phyloP scores from a whole-genome alignment of 2,888 invertebrate genomes.

The Brachyptera putata region DNA sequence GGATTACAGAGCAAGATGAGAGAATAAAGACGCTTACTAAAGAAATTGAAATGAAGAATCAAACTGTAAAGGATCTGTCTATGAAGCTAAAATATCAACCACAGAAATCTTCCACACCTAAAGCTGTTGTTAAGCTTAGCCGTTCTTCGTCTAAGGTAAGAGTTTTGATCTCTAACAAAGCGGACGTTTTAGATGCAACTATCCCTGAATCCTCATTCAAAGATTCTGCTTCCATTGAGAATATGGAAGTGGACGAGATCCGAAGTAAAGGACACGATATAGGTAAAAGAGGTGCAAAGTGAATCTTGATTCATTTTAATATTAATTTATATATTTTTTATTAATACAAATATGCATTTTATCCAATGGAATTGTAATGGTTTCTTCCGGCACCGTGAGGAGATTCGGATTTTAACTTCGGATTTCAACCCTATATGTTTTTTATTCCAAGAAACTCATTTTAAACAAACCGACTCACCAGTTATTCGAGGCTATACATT shows the following conservation, averaged over 20 bases:
- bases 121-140: not conserved
- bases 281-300: no score
- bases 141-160: not conserved
- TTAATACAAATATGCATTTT: not conserved
- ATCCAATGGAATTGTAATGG: not conserved
- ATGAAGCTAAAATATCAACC: no score
- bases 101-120: not conserved
- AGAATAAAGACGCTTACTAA: not conserved
- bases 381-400: not conserved
- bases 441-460: not conserved
- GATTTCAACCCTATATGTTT: not conserved
- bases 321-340: not conserved
- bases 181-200: no score
- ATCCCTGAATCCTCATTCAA: no score
- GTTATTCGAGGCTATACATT: not conserved
- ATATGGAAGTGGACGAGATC: no score
- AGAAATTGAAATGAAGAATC: constrained; percentile 9
- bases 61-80: not conserved
- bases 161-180: no score
- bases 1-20: not conserved
- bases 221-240: no score
- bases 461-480: not conserved
- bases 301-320: no score
- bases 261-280: no score
- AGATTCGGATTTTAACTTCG: not conserved